Evolutionary conservation across 2,888 invertebrate species (phyloP).

Genomic region (Oligia latruncula): DNA sequence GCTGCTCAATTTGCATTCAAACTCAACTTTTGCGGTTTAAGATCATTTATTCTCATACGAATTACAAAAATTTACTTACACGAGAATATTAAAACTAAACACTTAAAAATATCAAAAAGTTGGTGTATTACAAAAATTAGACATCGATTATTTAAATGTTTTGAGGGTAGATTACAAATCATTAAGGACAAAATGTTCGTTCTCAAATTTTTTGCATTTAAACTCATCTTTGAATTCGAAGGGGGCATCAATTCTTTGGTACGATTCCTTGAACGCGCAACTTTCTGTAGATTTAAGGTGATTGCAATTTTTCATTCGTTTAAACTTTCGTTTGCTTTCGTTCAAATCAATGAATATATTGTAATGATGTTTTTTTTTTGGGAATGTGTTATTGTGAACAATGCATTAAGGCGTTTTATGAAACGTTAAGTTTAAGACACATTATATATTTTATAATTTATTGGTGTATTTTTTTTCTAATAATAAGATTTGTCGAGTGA

Average conservation of each 20-base stretch:
- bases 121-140: no score
- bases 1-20: slow-evolving; percentile 34
- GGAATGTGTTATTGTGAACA: slow-evolving; percentile 7
- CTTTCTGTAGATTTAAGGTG: slow-evolving; percentile 23
- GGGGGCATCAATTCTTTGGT: slow-evolving; percentile 40
- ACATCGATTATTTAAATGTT: no score
- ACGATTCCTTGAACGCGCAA: slow-evolving; percentile 16
- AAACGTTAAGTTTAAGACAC: no score
- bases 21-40: no score
- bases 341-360: slow-evolving; percentile 29
- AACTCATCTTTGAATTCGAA: slow-evolving; percentile 9
- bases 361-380: slow-evolving; percentile 32
- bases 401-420: slow-evolving; percentile 11
- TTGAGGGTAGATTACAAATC: no score
- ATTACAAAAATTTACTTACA: no score
- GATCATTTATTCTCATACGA: no score
- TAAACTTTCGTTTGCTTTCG: neutral
- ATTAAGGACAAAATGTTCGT: no score
- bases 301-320: slow-evolving; percentile 22
- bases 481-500: neutral
- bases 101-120: no score
- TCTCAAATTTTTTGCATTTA: no score
- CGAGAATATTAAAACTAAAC: no score
- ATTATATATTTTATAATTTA: slow-evolving; percentile 1
- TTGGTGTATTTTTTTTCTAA: neutral